A percentile compares a stretch with the other conserved stretches of the same genome.
phyloP scores from a whole-genome alignment of 2,113 vertebrate species.

The Thunnus maccoyii region DNA sequence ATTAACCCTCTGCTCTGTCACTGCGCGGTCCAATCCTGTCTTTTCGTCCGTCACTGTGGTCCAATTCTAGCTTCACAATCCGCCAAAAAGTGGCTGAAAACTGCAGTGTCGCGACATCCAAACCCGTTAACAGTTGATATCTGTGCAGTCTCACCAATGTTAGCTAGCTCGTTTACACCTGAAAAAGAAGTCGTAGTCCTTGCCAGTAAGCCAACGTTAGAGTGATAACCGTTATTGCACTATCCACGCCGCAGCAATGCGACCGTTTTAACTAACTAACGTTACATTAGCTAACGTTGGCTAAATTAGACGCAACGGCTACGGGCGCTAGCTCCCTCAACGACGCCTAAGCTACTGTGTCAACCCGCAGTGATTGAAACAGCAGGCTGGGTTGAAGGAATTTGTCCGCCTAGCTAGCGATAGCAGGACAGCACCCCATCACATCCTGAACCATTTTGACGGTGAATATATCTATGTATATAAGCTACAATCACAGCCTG shows the following conservation, averaged over 20 bases:
- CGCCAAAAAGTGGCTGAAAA: slow-evolving; percentile 43
- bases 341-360: slow-evolving; percentile 65
- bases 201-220: slow-evolving; percentile 15
- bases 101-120: slow-evolving; percentile 66
- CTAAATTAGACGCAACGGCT: slow-evolving; percentile 40
- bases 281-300: slow-evolving; percentile 38
- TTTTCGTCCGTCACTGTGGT: slow-evolving; percentile 5
- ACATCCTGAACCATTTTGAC: slow-evolving; percentile 55
- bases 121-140: slow-evolving; percentile 32
- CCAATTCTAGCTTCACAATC: slow-evolving; percentile 35
- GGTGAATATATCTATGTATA: neutral
- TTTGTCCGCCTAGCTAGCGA: slow-evolving; percentile 71
- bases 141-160: slow-evolving; percentile 10
- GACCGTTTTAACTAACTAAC: slow-evolving; percentile 27
- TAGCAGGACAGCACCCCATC: slow-evolving; percentile 58
- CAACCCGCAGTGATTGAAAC: slow-evolving; percentile 71
- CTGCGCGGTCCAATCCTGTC: slow-evolving; percentile 13
- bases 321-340: slow-evolving; percentile 52
- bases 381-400: slow-evolving; percentile 61
- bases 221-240: slow-evolving; percentile 29
- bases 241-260: slow-evolving; percentile 44
- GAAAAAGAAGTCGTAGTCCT: neutral
- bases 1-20: slow-evolving; percentile 33
- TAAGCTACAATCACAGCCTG: neutral
- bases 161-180: slow-evolving; percentile 11